Evolutionary conservation across 2,888 invertebrate genomes (phyloP).

Genomic region (Tillus elongatus): DNA sequence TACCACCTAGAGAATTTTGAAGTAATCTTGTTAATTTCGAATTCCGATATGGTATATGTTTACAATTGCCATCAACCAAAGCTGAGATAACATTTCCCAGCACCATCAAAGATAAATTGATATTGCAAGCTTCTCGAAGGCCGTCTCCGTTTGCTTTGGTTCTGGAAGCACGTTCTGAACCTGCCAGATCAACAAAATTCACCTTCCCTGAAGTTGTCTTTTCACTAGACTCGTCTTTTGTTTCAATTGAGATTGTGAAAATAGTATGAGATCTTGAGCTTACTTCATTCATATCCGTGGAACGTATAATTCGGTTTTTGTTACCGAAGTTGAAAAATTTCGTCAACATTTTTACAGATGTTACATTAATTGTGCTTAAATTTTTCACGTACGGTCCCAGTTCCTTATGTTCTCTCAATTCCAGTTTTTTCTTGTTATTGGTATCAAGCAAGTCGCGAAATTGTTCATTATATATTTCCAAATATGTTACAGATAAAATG

Average conservation of each 20-base stretch:
- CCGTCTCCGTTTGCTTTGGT: constrained; percentile 86
- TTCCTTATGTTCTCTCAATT: constrained; percentile 89
- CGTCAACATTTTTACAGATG: constrained; percentile 90
- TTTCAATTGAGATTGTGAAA: constrained; percentile 93
- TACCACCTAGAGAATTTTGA: constrained; percentile 92
- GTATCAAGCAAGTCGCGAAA: constrained; percentile 77
- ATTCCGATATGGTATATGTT: constrained; percentile 93
- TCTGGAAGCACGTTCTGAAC: constrained; percentile 93
- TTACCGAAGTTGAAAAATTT: constrained; percentile 90
- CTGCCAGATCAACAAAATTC: constrained; percentile 91
- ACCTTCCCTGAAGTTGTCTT: constrained; percentile 84
- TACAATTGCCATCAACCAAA: constrained; percentile 87
- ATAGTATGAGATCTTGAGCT: constrained; percentile 95
- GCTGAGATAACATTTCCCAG: constrained; percentile 96
- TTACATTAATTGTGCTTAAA: constrained; percentile 86
- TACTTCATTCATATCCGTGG: constrained; percentile 91
- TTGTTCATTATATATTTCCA: constrained; percentile 98
- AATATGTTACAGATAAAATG: constrained; percentile 87
- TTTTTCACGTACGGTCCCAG: constrained; percentile 95
- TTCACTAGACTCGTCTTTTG: constrained; percentile 69
- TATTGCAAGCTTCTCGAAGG: constrained; percentile 90
- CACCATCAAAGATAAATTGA: constrained; percentile 90
- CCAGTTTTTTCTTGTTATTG: constrained; percentile 57
- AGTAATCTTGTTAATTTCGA: constrained; percentile 89
- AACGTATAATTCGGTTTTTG: constrained; percentile 66